Base-by-base conservation (phyloP, 2,113 vertebrate species). In the Calyptomena viridis region DNA sequence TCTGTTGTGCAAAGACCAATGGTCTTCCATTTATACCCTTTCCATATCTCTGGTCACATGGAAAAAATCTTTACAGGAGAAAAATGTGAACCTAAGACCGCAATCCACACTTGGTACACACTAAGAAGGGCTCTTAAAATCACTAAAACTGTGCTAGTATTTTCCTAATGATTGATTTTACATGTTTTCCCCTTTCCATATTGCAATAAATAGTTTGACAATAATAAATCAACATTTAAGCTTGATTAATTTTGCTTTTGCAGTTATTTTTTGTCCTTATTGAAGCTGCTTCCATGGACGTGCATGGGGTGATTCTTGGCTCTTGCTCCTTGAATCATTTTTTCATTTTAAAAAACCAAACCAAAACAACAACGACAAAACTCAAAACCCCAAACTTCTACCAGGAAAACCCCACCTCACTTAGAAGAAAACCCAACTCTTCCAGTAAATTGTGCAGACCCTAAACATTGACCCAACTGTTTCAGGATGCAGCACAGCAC, bases 401-500 rank as follows among this genome's bases (percentile, higher is more conserved):
- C n/a, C 13, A 53, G 59, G 39, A 81, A 83, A 77, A 42, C 3
- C 5, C 14, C 28, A 24, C 15, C 53, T 22, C 39, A 53, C 25
- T 40, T 35, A 25, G 30, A 39, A 67, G 19, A 79, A 84, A 66
- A 1, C 2, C 9, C 18, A 8, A 33, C 19, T 71, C 50, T 71
- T 58, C 8, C 23, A 81, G 11, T 5, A 9, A 7, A 49, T 67
- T 55, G 44, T 11, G 19, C 8, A 50, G 35, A 28, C 27, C 33
- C 35, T 44, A 67, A 72, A 47, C 39, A 42, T 4, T 20, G 24
- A 67, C 21, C 15, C 50, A 47, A 4, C n/a, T 27, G 40, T 12
- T 35, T 44, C 18, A 67, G 52, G 53, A 60, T 4, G 2, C 9
- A 28, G 22, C 53, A 73, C 12, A 3, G 0, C 0, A 4, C 28